Percentiles rank a stretch among this genome's conserved stretches.
Evolutionary conservation across 2,888 invertebrate genomes (phyloP).

Genomic region (Silvanus unidentatus): DNA sequence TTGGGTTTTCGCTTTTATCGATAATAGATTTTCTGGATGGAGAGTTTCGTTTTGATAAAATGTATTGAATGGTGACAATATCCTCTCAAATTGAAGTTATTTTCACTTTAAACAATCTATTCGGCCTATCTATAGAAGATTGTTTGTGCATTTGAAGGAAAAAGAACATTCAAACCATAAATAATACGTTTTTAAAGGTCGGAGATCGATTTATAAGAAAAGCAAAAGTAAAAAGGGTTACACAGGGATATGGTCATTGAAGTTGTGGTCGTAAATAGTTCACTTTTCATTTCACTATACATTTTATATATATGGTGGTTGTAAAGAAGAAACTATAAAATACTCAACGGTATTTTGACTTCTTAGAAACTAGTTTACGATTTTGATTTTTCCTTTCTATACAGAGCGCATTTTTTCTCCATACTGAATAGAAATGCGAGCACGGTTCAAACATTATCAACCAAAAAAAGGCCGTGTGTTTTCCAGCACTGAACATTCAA

Average conservation of each 20-base stretch:
- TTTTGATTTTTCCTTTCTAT: too few relatives aligned
- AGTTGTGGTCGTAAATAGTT: conserved; percentile 34
- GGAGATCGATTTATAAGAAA: conserved; percentile 18
- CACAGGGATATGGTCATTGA: conserved; percentile 31
- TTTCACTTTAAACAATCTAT: conserved; percentile 6
- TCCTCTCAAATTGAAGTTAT: neutral
- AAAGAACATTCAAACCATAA: conserved; percentile 1
- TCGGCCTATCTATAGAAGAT: conserved; percentile 20
- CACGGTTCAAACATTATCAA: too few relatives aligned
- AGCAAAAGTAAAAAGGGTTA: conserved; percentile 37
- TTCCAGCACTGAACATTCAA: too few relatives aligned
- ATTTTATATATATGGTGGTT: conserved; percentile 21
- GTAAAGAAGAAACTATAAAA: conserved; percentile 11
- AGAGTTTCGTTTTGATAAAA: too few relatives aligned
- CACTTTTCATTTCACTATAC: conserved; percentile 31
- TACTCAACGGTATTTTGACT: conserved; percentile 7
- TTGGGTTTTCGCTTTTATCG: too few relatives aligned
- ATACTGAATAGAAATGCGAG: too few relatives aligned
- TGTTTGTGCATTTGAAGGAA: conserved; percentile 21
- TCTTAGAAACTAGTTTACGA: too few relatives aligned
- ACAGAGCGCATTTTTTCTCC: too few relatives aligned
- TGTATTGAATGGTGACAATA: too few relatives aligned
- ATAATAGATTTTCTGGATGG: too few relatives aligned
- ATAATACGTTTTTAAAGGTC: conserved; percentile 1
- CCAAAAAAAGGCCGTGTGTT: too few relatives aligned